These are phyloP conservation scores for Metopia argyrocephala DNA, from an alignment of 2,888 invertebrate species.

Conservation along the genomic window DNA sequence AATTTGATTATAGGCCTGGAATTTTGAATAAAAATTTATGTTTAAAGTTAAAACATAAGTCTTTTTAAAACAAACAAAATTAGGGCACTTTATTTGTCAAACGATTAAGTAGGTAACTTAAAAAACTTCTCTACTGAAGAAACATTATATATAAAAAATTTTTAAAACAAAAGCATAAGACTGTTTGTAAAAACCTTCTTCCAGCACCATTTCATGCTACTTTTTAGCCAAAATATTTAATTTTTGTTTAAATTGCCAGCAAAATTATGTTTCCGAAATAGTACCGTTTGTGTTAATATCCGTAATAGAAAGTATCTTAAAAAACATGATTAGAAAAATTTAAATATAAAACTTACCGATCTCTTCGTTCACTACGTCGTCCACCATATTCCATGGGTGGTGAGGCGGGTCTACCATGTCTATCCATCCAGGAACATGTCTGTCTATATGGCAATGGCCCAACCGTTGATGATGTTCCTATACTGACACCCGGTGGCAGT, in stretches of 20 bases:
- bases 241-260: too few relatives aligned
- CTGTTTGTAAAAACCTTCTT: too few relatives aligned
- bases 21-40: not conserved
- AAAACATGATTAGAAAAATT: not conserved
- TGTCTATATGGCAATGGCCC: constrained; percentile 81
- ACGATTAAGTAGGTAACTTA: too few relatives aligned
- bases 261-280: not conserved
- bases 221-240: too few relatives aligned
- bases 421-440: constrained; percentile 96
- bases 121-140: too few relatives aligned
- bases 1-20: not conserved
- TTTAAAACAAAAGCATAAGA: too few relatives aligned
- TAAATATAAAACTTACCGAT: constrained; percentile 71
- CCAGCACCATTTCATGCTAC: too few relatives aligned
- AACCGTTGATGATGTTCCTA: constrained; percentile 74
- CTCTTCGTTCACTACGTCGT: constrained; percentile 76
- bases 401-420: constrained; percentile 92
- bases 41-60: not conserved
- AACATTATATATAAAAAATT: too few relatives aligned
- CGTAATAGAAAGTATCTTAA: too few relatives aligned
- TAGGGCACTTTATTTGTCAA: too few relatives aligned
- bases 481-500: constrained; percentile 70
- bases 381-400: constrained; percentile 84
- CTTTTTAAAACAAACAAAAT: too few relatives aligned
- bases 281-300: not conserved